Evolutionary conservation across 2,797 vertebrate genomes (phyloP).

Genomic region (Acipenser ruthenus): DNA sequence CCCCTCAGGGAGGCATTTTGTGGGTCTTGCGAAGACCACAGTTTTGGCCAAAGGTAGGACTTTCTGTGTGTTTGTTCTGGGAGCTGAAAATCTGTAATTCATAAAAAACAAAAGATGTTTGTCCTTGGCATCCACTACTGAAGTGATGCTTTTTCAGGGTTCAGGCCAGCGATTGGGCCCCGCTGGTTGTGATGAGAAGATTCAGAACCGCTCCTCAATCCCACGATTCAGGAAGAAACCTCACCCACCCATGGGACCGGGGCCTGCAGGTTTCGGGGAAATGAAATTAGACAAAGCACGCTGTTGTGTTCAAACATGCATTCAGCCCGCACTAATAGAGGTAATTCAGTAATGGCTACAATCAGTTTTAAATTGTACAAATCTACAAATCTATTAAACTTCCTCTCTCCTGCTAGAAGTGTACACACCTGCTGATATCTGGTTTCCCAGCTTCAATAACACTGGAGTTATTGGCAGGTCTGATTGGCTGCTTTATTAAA

Average conservation of each 20-base stretch:
- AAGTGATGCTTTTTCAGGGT: not conserved
- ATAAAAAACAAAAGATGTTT: not conserved
- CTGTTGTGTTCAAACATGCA: too few species aligned
- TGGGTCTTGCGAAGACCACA: constrained; percentile 13
- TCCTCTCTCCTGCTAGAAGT: too few species aligned
- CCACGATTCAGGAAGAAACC: not conserved
- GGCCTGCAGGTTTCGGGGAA: constrained; percentile 2
- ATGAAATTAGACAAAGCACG: not conserved
- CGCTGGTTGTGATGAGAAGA: not conserved
- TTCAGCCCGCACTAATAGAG: too few species aligned
- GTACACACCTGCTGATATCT: too few species aligned
- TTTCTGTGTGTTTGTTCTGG: constrained; percentile 20
- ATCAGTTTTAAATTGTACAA: too few species aligned
- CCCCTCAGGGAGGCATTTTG: constrained; percentile 17
- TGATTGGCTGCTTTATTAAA: too few species aligned
- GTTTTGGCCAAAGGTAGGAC: constrained; percentile 26
- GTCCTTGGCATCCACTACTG: not conserved
- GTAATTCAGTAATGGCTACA: too few species aligned
- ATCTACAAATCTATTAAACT: too few species aligned
- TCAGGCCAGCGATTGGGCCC: not conserved
- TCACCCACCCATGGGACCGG: constrained; percentile 6
- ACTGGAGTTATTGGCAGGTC: too few species aligned
- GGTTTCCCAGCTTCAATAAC: too few species aligned
- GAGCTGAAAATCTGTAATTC: constrained; percentile 18
- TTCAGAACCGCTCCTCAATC: not conserved